phyloP scores from a whole-genome alignment of 2,113 vertebrate genomes.

The Protomyctophum bolini region DNA sequence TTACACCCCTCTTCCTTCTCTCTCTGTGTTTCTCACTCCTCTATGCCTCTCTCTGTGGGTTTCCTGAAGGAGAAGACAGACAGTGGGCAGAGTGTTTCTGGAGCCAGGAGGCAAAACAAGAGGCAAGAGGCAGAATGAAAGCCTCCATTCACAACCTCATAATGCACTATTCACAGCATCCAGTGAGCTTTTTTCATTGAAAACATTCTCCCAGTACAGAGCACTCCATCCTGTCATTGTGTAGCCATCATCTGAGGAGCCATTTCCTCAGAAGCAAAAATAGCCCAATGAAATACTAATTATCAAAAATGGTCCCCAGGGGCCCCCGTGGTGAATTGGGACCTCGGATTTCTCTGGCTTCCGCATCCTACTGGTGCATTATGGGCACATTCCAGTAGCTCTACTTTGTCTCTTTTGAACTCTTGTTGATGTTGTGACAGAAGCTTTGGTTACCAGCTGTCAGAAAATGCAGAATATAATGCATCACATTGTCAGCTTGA shows the following conservation, averaged over 20 bases:
- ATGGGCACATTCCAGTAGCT: background rate
- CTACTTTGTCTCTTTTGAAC: conserved; percentile 31
- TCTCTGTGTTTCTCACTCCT: background rate
- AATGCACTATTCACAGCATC: conserved; percentile 77
- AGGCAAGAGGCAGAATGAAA: conserved; percentile 53
- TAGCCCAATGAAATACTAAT: conserved; percentile 70
- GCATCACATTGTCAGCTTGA: conserved; percentile 45
- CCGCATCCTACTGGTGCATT: conserved; percentile 57
- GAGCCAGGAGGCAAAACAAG: conserved; percentile 35
- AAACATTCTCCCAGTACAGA: conserved; percentile 66
- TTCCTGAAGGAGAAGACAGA: conserved; percentile 51
- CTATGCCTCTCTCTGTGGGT: conserved; percentile 18
- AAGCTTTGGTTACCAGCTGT: conserved; percentile 34
- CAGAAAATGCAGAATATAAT: conserved; percentile 38
- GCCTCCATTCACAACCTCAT: conserved; percentile 69
- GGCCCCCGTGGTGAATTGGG: conserved; percentile 46
- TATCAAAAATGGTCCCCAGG: conserved; percentile 65
- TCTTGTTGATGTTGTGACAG: conserved; percentile 43
- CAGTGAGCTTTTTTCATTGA: conserved; percentile 77
- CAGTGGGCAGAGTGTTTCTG: conserved; percentile 57
- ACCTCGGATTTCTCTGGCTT: conserved; percentile 56
- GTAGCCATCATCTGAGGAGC: conserved; percentile 66
- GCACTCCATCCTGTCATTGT: conserved; percentile 69
- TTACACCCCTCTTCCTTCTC: background rate
- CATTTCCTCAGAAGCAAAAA: conserved; percentile 65